A percentile compares a stretch with the other conserved stretches of the same genome.
These are phyloP conservation scores for Astyanax mexicanus DNA, from an alignment of 2,797 vertebrate genomes.

Conservation along the genomic window DNA sequence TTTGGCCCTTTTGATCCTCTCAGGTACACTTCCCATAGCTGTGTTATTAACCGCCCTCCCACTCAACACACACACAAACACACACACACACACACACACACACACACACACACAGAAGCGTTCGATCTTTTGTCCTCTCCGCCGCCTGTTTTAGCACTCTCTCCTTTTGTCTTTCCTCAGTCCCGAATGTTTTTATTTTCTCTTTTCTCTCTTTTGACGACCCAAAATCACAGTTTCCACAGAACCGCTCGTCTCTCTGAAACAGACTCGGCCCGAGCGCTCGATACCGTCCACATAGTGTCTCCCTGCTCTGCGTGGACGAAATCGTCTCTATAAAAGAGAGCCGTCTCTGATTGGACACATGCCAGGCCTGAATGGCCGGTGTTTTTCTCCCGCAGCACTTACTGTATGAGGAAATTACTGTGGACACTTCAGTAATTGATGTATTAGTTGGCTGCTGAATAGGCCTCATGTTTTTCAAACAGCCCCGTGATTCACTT, in stretches of 20 bases:
- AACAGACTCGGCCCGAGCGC: too few relatives aligned
- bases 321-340: not conserved
- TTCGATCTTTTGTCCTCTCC: slow-evolving; percentile 55
- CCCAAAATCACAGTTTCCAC: not conserved
- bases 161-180: not conserved
- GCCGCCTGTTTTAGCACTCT: slow-evolving; percentile 17
- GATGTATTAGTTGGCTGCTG: not conserved
- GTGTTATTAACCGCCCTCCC: slow-evolving; percentile 53
- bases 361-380: not conserved
- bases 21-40: slow-evolving; percentile 64
- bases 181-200: not conserved
- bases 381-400: not conserved
- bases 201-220: not conserved
- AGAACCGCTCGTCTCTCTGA: too few relatives aligned
- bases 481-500: not conserved
- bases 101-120: slow-evolving; percentile 64
- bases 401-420: not conserved
- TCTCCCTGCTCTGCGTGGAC: not conserved
- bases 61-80: slow-evolving; percentile 3
- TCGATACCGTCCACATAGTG: not conserved
- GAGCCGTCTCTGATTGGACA: not conserved
- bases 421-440: not conserved
- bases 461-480: not conserved
- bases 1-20: slow-evolving; percentile 78
- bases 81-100: too few relatives aligned